Base-by-base conservation (phyloP, 2,888 invertebrate genomes). In the Eupithecia insigniata region DNA sequence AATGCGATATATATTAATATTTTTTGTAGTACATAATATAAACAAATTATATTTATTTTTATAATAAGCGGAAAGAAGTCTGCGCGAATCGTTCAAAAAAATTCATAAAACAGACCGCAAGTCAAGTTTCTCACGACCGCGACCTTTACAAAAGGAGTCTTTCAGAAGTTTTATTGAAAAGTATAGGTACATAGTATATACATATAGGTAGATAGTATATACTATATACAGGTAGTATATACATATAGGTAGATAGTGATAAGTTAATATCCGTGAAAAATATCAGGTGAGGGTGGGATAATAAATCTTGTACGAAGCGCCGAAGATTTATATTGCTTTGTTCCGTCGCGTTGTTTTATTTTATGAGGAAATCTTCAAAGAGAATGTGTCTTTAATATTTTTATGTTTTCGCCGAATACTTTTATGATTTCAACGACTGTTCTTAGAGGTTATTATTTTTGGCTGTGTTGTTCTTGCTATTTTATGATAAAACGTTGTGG, bases 321-420 rank as follows among this genome's bases (percentile, higher is more conserved):
- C 8, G 36, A 64, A 64, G 64, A 64, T 22, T 36, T 36, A 64
- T 36, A 36, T 26, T 36, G 60, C 60, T 60, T 60, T 60, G 18
- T 32, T 12, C 34, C 32, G 61, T 62, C 34, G 22, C 26, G 22
- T 36, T n/a, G 22, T 36, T 34, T 34, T 34, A 22, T 36, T 64
- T 36, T 64, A 64, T 22, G 64, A 36, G 22, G 26, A 64, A 64
- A 64, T 64, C 64, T 64, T 36, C 64, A 64, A 64, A 64, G 64
- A 22, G 22, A 64, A 64, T 64, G 64, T 64, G 64, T 26, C 64
- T 64, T 39, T 64, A 64, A 64, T 64, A 36, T 64, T 64, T 64
- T 64, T 64, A 64, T 64, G 64, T 39, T 64, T 64, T 64, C 64
- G n/a, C 36, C 14, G 61, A 64, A 64, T 64, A 36, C 39, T 64